These are phyloP conservation scores for Tanytarsus gracilentus DNA, from an alignment of 2,888 invertebrate species.

Conservation along the genomic window DNA sequence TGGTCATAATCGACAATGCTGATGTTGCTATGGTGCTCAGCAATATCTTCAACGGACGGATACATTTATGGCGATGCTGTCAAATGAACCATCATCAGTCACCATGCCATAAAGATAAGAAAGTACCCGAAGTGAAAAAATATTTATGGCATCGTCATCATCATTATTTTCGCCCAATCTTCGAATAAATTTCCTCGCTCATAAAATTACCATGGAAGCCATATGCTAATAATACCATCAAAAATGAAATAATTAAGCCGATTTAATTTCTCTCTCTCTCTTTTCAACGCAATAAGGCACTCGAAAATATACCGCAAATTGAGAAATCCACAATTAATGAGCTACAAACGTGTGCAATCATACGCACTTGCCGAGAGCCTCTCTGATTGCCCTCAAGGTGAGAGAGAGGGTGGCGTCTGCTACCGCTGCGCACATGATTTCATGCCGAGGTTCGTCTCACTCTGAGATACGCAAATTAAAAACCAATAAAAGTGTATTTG, in stretches of 20 bases:
- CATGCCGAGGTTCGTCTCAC: too few relatives aligned
- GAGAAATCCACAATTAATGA: constrained; percentile 23
- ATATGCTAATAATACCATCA: background rate
- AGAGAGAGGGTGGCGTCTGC: background rate
- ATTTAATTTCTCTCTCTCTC: background rate
- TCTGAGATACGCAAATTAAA: constrained; percentile 11
- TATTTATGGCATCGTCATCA: too few relatives aligned
- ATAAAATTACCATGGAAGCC: background rate
- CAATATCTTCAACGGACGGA: constrained; percentile 9
- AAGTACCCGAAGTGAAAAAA: too few relatives aligned
- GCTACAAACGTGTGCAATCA: constrained; percentile 6
- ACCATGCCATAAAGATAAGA: background rate
- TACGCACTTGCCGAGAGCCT: background rate
- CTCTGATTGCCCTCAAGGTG: constrained; percentile 1
- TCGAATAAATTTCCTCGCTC: background rate
- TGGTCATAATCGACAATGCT: background rate
- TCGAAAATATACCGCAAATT: constrained; percentile 1
- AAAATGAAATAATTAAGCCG: background rate
- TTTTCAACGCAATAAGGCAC: constrained; percentile 4
- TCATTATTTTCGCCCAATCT: too few relatives aligned
- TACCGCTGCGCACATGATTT: too few relatives aligned
- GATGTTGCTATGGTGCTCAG: background rate
- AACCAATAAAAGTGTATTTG: constrained; percentile 23
- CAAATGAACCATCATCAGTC: background rate
- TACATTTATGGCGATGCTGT: constrained; percentile 7